Conservation (phyloP, 2,888 invertebrate species). For the Caenorhabditis afra region DNA sequence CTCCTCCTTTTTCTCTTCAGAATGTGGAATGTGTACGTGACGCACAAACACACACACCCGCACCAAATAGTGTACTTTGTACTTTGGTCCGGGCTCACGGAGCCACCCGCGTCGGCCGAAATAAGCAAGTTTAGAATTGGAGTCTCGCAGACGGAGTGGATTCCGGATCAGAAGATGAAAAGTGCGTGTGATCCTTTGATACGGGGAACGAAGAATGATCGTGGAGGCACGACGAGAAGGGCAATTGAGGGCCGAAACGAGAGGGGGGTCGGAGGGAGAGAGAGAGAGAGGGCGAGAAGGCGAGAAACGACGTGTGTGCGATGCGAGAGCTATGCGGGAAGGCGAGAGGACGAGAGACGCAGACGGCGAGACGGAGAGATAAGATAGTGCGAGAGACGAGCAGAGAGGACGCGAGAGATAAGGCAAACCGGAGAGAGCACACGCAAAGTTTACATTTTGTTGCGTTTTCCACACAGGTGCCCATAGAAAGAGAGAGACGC, state of each 20-base stretch:
- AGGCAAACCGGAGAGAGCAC: neutral
- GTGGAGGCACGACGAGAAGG: constrained; percentile 5
- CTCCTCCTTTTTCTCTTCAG: neutral
- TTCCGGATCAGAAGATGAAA: constrained; percentile 24
- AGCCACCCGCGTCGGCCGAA: neutral
- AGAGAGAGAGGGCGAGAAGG: constrained; percentile 22
- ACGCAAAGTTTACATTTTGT: constrained; percentile 49
- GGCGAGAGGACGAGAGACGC: neutral
- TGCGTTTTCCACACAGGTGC: constrained; percentile 36
- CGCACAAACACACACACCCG: no score
- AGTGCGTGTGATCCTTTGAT: constrained; percentile 54
- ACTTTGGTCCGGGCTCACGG: neutral
- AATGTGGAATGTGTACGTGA: neutral
- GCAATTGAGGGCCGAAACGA: constrained; percentile 4
- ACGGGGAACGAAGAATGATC: constrained; percentile 53
- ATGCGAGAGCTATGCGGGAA: constrained; percentile 2
- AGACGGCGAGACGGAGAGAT: neutral
- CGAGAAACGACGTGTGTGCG: constrained; percentile 21
- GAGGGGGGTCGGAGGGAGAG: no score
- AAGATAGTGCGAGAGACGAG: neutral
- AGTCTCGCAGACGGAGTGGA: neutral
- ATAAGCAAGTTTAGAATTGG: neutral
- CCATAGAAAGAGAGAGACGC: constrained; percentile 23
- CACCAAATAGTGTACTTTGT: neutral
- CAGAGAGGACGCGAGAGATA: constrained; percentile 1